A percentile compares a stretch with the other conserved stretches of the same genome.
Evolutionary conservation across 2,888 invertebrate genomes (phyloP).

Genomic region (Conops quadrifasciatus): DNA sequence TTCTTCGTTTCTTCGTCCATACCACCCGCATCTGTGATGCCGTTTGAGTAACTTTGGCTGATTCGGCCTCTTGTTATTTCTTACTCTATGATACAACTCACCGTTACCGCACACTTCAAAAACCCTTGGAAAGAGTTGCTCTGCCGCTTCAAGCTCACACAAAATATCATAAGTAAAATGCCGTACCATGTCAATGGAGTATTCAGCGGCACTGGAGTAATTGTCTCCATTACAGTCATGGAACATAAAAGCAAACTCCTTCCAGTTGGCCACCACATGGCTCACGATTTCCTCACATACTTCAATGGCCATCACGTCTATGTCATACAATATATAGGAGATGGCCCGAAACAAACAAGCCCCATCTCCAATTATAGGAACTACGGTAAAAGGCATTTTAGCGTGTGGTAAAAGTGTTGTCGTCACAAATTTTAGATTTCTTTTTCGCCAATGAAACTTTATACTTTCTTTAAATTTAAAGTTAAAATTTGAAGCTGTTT

Average conservation of each 20-base stretch:
- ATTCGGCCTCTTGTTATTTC: too few relatives aligned
- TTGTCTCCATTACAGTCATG: neutral
- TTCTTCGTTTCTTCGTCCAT: too few relatives aligned
- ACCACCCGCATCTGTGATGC: too few relatives aligned
- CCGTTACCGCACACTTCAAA: neutral
- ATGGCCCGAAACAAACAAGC: neutral
- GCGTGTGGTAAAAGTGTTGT: too few relatives aligned
- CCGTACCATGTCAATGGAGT: neutral
- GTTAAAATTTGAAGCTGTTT: too few relatives aligned
- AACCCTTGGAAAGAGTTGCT: neutral
- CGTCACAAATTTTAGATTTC: too few relatives aligned
- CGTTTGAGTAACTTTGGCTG: too few relatives aligned
- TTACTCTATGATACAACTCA: neutral
- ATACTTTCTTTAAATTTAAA: too few relatives aligned
- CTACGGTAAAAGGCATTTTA: conserved; percentile 40
- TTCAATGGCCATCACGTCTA: neutral
- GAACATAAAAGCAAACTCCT: neutral
- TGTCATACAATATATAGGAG: neutral
- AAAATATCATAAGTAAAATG: neutral
- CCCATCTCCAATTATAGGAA: conserved; percentile 1
- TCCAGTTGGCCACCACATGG: neutral
- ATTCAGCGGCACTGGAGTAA: neutral
- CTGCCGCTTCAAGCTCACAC: too few relatives aligned
- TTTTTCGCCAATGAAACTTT: too few relatives aligned
- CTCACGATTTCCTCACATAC: neutral